Evolutionary conservation across 2,888 invertebrate species (phyloP).

Genomic region (Pherbina coryleti): DNA sequence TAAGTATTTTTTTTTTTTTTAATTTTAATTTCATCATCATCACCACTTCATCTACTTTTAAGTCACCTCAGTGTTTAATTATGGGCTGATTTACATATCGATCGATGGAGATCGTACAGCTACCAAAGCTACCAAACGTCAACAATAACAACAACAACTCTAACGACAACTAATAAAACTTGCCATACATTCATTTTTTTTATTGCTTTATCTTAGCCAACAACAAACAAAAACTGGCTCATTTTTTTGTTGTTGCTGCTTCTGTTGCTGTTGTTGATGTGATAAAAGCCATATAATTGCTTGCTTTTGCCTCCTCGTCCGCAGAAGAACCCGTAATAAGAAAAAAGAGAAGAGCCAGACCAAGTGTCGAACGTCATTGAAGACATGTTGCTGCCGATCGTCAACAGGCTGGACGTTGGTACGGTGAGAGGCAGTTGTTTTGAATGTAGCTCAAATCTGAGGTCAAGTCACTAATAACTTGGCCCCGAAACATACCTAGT

Average conservation of each 20-base stretch:
- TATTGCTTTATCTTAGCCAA: neutral
- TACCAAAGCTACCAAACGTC: neutral
- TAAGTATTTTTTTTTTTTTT: neutral
- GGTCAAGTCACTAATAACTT: conserved; percentile 1
- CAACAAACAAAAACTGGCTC: conserved; percentile 11
- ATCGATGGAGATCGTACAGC: neutral
- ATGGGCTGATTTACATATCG: conserved; percentile 1
- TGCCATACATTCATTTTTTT: conserved; percentile 27
- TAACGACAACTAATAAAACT: neutral
- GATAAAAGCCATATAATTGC: too few species aligned
- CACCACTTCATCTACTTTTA: conserved; percentile 1
- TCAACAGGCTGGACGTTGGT: too few species aligned
- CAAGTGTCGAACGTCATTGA: neutral
- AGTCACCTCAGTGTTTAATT: neutral
- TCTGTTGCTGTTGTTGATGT: conserved; percentile 11
- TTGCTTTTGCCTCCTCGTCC: too few species aligned
- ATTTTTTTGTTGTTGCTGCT: conserved; percentile 15
- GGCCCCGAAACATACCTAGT: neutral
- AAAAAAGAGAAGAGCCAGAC: neutral
- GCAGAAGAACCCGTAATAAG: neutral
- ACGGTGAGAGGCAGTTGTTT: too few species aligned
- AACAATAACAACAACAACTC: neutral
- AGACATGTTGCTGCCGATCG: neutral
- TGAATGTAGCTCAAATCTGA: conserved; percentile 5
- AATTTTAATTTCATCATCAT: conserved; percentile 6